Evolutionary conservation across 1,140 invertebrate genomes (phyloP).

Genomic region (Limonius californicus): DNA sequence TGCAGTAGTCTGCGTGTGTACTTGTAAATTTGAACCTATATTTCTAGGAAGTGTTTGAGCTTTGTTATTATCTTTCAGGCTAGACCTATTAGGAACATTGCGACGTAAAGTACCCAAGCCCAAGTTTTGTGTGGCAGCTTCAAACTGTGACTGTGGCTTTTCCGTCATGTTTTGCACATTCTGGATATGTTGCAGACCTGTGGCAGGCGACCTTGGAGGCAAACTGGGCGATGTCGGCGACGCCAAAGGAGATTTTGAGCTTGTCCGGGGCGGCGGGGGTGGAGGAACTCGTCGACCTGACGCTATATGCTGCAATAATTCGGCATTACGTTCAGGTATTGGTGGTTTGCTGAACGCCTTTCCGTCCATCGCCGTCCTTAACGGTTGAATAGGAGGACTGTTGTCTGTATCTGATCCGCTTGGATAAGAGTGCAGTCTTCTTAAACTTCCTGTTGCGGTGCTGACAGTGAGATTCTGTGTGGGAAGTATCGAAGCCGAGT

Average conservation of each 20-base stretch:
- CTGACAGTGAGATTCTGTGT: constrained; percentile 44
- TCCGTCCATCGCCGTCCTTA: constrained; percentile 40
- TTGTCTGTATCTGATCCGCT: constrained; percentile 70
- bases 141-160: constrained; percentile 44
- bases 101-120: constrained; percentile 43
- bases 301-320: constrained; percentile 59
- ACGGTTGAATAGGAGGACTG: constrained; percentile 59
- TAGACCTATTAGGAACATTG: constrained; percentile 42
- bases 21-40: constrained; percentile 43
- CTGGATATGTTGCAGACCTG: constrained; percentile 44
- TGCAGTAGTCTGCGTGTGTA: constrained; percentile 31
- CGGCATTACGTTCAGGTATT: constrained; percentile 72
- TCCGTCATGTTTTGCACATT: constrained; percentile 43
- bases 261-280: constrained; percentile 79
- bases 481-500: constrained; percentile 49
- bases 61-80: constrained; percentile 44
- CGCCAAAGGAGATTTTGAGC: constrained; percentile 75
- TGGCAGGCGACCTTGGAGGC: constrained; percentile 51
- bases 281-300: constrained; percentile 73
- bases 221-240: constrained; percentile 67
- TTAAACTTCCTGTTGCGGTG: constrained; percentile 52
- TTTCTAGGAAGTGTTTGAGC: constrained; percentile 45
- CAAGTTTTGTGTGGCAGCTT: constrained; percentile 44
- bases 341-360: constrained; percentile 62
- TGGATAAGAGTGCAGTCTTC: constrained; percentile 70